These are phyloP conservation scores for Tangara arthus DNA, from an alignment of 2,797 vertebrate genomes.

Conservation along the genomic window DNA sequence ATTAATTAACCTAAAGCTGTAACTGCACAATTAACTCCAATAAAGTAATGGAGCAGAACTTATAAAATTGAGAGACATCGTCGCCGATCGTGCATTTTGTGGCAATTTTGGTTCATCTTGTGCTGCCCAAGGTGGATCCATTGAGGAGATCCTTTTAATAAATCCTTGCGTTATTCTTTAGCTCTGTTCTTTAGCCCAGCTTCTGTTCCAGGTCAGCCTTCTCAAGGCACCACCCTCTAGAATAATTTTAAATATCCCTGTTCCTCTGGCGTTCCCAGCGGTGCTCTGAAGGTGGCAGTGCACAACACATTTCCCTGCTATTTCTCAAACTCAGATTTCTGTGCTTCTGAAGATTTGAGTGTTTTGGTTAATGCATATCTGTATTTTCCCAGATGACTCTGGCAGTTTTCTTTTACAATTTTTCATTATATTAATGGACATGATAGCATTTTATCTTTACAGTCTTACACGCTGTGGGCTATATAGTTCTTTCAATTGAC, in stretches of 20 bases:
- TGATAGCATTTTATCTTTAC: neutral
- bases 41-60: neutral
- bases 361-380: neutral
- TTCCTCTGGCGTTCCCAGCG: neutral
- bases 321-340: neutral
- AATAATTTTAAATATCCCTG: neutral
- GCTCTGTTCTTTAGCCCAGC: neutral
- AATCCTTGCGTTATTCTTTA: neutral
- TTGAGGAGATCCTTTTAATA: neutral
- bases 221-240: neutral
- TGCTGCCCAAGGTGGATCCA: neutral
- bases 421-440: neutral
- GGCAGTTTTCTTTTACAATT: neutral
- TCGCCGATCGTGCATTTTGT: rapidly evolving
- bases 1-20: neutral
- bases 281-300: neutral
- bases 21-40: neutral
- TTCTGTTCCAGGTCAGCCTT: neutral
- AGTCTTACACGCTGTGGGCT: neutral
- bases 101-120: neutral
- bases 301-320: neutral
- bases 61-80: neutral
- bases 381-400: neutral
- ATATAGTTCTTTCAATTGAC: neutral
- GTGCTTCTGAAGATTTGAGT: neutral